Conservation (phyloP, 1,140 invertebrate genomes). For the Drosophila nannoptera region DNA sequence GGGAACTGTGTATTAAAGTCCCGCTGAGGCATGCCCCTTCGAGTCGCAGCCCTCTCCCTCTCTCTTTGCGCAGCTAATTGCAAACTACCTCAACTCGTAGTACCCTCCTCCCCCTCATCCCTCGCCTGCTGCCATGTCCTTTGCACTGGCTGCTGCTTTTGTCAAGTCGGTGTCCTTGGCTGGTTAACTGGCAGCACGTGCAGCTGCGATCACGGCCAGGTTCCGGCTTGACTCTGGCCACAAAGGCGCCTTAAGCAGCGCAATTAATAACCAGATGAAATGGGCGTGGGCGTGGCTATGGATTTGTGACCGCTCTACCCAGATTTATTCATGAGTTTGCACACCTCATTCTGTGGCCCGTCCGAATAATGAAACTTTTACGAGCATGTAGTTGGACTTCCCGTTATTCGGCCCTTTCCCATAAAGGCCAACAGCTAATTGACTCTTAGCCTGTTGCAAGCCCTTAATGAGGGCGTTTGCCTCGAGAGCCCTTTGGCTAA, state of each 20-base stretch:
- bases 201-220: conserved; percentile 36
- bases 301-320: conserved; percentile 5
- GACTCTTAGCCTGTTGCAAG: conserved; percentile 1
- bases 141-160: background rate
- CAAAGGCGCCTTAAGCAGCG: conserved; percentile 54
- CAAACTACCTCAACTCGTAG: conserved; percentile 11
- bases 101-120: background rate
- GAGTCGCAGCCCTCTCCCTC: conserved; percentile 12
- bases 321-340: conserved; percentile 61
- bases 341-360: conserved; percentile 12
- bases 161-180: conserved; percentile 23
- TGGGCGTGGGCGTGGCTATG: background rate
- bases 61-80: conserved; percentile 57
- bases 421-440: conserved; percentile 35
- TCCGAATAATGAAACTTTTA: conserved; percentile 66
- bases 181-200: conserved; percentile 52
- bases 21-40: conserved; percentile 2
- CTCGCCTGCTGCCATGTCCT: background rate
- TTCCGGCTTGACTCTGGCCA: conserved; percentile 15
- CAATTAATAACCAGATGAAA: conserved; percentile 57
- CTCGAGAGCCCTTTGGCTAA: background rate
- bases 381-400: conserved; percentile 39
- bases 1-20: conserved; percentile 4
- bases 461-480: too few relatives aligned
- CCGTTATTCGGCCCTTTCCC: conserved; percentile 39